Conservation (phyloP, 2,888 invertebrate genomes). For the Pelosia muscerda region DNA sequence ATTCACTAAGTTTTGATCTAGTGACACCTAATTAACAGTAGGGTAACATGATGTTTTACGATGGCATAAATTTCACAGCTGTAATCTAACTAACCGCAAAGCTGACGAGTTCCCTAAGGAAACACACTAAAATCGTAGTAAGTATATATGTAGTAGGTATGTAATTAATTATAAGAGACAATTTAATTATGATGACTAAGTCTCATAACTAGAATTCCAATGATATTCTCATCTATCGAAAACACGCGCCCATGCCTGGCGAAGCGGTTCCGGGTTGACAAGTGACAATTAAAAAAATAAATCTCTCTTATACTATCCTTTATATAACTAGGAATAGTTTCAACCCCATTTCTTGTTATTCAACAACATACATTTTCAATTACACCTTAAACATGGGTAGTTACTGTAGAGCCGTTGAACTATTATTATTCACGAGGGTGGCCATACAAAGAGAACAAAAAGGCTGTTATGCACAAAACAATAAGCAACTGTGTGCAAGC, state of each 20-base stretch:
- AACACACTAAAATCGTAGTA: neutral
- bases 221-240: neutral
- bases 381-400: slow-evolving; percentile 40
- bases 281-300: neutral
- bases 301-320: neutral
- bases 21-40: slow-evolving; percentile 3
- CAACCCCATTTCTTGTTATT: neutral
- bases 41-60: neutral
- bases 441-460: slow-evolving; percentile 52
- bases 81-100: slow-evolving; percentile 35
- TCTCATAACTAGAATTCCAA: neutral
- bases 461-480: slow-evolving; percentile 58
- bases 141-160: neutral
- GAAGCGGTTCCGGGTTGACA: too few species aligned
- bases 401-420: slow-evolving; percentile 24
- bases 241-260: neutral
- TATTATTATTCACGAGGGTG: slow-evolving; percentile 53
- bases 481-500: slow-evolving; percentile 62
- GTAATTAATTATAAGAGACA: neutral
- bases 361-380: slow-evolving; percentile 1
- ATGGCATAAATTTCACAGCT: slow-evolving; percentile 8
- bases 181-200: neutral
- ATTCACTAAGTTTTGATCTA: neutral
- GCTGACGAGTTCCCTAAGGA: slow-evolving; percentile 25
- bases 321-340: neutral